phyloP scores from a whole-genome alignment of 2,113 vertebrate genomes.

The Xenopus laevis region DNA sequence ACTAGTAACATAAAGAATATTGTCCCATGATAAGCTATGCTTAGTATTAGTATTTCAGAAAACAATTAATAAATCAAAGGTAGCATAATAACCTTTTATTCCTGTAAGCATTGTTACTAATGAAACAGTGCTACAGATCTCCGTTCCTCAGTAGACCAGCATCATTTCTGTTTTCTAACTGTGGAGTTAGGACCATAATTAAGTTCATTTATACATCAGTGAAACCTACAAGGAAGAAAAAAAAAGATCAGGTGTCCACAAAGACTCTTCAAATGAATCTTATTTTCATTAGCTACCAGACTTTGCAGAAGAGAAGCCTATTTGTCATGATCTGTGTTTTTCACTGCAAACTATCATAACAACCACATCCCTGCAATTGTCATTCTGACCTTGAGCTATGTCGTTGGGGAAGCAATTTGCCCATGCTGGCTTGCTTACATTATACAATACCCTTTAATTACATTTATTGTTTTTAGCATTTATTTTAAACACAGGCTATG shows the following conservation, averaged over 20 bases:
- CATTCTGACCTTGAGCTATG: conserved; percentile 83
- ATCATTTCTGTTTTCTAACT: conserved; percentile 97
- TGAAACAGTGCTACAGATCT: conserved; percentile 81
- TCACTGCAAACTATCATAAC: conserved; percentile 72
- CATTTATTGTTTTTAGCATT: conserved; percentile 57
- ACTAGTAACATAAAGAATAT: conserved; percentile 71
- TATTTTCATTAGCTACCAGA: conserved; percentile 88
- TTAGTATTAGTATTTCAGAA: conserved; percentile 59
- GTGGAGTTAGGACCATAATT: conserved; percentile 93
- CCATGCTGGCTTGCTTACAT: conserved; percentile 89
- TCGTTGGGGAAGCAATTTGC: conserved; percentile 83
- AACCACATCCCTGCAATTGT: conserved; percentile 81
- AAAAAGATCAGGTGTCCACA: conserved; percentile 63
- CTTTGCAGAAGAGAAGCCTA: conserved; percentile 93
- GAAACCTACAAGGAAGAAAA: conserved; percentile 61
- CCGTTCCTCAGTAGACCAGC: conserved; percentile 78
- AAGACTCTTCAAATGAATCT: conserved; percentile 71
- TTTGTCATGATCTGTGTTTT: conserved; percentile 95
- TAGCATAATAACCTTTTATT: conserved; percentile 76
- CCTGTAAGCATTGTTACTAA: conserved; percentile 80
- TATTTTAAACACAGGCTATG: conserved; percentile 71
- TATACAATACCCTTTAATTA: conserved; percentile 81
- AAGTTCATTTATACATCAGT: conserved; percentile 90
- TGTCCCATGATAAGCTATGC: conserved; percentile 63
- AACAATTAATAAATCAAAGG: conserved; percentile 82